Percentiles rank a stretch among this genome's conserved stretches.
These are phyloP conservation scores for Astreopora myriophthalma DNA, from an alignment of 64 coral and sea anemone species.

Conservation along the genomic window DNA sequence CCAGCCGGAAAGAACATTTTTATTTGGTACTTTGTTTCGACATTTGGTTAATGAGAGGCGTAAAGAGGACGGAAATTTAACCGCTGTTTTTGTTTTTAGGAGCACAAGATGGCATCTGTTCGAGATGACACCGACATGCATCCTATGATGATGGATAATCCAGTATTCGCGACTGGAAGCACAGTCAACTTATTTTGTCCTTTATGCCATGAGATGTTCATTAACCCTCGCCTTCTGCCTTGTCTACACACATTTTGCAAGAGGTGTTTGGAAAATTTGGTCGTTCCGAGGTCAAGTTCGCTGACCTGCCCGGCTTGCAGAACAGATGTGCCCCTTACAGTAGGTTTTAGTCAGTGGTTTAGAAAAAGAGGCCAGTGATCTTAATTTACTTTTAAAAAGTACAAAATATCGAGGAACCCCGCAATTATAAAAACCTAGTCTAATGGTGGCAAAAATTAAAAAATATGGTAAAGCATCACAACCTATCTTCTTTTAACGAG, in stretches of 20 bases:
- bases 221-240: slow-evolving; percentile 84
- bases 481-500: too few relatives aligned
- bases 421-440: too few relatives aligned
- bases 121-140: slow-evolving; percentile 64
- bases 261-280: slow-evolving; percentile 91
- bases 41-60: not conserved
- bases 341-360: too few relatives aligned
- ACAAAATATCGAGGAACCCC: too few relatives aligned
- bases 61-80: not conserved
- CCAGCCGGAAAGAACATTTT: not conserved
- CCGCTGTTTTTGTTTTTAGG: not conserved
- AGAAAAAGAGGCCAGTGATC: too few relatives aligned
- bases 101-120: slow-evolving; percentile 73
- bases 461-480: too few relatives aligned
- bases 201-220: slow-evolving; percentile 87
- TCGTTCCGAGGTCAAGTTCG: slow-evolving; percentile 78
- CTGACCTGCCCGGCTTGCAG: slow-evolving; percentile 91
- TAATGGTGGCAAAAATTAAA: too few relatives aligned
- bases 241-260: slow-evolving; percentile 99
- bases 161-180: slow-evolving; percentile 61
- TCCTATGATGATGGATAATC: slow-evolving; percentile 70
- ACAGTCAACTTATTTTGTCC: slow-evolving; percentile 90
- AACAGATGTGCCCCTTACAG: slow-evolving; percentile 83
- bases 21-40: not conserved
- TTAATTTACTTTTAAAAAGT: too few relatives aligned